Percentiles rank a stretch among this genome's conserved stretches.
These are phyloP conservation scores for Drosophila anomalata DNA, from an alignment of 2,888 invertebrate genomes.

Conservation along the genomic window DNA sequence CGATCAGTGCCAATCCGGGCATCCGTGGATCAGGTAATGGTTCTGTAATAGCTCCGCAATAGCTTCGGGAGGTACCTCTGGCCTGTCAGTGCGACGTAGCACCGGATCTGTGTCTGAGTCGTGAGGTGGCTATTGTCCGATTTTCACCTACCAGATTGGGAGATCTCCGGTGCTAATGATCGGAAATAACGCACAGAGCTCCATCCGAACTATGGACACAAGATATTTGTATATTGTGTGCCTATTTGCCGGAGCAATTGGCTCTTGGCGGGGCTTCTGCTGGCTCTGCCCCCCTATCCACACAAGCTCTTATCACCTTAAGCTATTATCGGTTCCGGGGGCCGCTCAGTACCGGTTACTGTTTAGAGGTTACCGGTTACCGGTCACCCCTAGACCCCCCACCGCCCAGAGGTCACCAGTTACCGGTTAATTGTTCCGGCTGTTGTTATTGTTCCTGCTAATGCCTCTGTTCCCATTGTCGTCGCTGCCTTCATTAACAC, in stretches of 20 bases:
- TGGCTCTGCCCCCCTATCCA: neutral
- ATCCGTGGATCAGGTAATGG: slow-evolving; percentile 1
- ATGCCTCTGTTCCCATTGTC: slow-evolving; percentile 13
- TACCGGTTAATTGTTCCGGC: neutral
- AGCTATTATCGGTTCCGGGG: slow-evolving; percentile 19
- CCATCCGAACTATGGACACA: neutral
- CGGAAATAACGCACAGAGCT: neutral
- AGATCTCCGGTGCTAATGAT: neutral
- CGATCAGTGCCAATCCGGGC: neutral
- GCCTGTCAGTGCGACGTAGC: neutral
- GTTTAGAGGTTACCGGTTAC: neutral
- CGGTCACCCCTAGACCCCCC: neutral
- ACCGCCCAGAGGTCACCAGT: neutral
- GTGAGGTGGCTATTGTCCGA: slow-evolving; percentile 9
- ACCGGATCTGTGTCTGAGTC: slow-evolving; percentile 5
- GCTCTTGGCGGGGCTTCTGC: neutral
- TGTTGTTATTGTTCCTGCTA: neutral
- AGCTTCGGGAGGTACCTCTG: neutral
- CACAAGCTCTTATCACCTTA: neutral
- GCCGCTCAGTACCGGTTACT: neutral
- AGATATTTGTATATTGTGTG: neutral
- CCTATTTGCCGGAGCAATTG: slow-evolving; percentile 18
- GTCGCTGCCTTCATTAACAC: slow-evolving; percentile 22
- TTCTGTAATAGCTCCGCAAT: neutral
- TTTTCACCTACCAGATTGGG: slow-evolving; percentile 3